Evolutionary conservation across 2,113 vertebrate species (phyloP).

Genomic region (Charadrius vociferus): DNA sequence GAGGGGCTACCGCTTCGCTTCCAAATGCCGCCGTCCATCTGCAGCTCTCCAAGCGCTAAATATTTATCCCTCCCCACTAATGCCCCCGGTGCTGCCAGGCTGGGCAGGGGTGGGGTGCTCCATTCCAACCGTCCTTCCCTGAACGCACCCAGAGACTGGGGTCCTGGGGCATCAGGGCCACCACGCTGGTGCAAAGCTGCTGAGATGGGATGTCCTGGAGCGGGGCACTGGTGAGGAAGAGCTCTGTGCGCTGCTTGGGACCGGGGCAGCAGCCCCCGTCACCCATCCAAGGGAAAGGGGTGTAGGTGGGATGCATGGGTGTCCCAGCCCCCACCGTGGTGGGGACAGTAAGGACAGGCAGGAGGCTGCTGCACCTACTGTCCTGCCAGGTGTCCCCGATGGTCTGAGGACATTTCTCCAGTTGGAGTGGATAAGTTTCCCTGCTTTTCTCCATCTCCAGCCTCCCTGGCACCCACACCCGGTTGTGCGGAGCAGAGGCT

Average conservation of each 20-base stretch:
- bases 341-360: background rate
- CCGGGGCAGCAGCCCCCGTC: background rate
- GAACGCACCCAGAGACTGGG: fast-evolving
- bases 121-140: background rate
- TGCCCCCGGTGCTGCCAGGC: background rate
- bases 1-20: background rate
- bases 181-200: fast-evolving
- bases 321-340: fast-evolving
- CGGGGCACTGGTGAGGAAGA: background rate
- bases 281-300: background rate
- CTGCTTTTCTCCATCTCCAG: background rate
- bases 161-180: background rate
- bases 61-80: background rate
- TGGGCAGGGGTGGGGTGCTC: background rate
- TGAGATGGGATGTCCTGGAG: background rate
- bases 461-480: background rate
- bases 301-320: fast-evolving
- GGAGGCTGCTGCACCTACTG: background rate
- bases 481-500: background rate
- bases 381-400: background rate
- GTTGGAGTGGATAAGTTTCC: background rate
- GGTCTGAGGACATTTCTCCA: background rate
- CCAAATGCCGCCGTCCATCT: fast-evolving
- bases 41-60: background rate
- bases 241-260: background rate